Conservation (phyloP, 2,113 vertebrate genomes). For the Antennarius striatus region DNA sequence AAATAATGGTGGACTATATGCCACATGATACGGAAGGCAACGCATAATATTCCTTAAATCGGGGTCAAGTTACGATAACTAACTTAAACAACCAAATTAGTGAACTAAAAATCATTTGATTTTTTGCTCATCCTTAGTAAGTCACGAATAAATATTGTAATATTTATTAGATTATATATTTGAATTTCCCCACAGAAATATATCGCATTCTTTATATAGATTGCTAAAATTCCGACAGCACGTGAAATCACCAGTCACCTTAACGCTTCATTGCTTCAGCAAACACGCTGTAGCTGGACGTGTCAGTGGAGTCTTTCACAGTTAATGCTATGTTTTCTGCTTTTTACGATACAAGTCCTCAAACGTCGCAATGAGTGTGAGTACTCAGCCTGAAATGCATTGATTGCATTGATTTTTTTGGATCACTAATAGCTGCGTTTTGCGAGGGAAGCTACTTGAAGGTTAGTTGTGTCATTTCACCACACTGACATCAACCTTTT, state of each 20-base stretch:
- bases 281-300: slow-evolving; percentile 6
- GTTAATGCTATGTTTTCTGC: no score
- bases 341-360: neutral
- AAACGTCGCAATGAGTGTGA: slow-evolving; percentile 4
- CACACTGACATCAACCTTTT: neutral
- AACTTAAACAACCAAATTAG: neutral
- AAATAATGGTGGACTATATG: neutral
- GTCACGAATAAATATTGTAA: neutral
- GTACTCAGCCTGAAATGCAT: neutral
- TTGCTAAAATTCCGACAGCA: neutral
- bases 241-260: slow-evolving; percentile 8
- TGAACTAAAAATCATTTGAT: no score
- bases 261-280: neutral
- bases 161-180: neutral
- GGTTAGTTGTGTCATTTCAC: no score
- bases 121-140: no score
- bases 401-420: neutral
- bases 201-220: no score
- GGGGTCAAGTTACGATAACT: neutral
- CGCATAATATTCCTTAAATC: neutral
- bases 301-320: no score
- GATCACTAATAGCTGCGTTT: neutral
- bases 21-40: neutral
- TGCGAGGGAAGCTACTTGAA: neutral
- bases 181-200: neutral